Base-by-base conservation (phyloP, 2,888 invertebrate genomes). In the Andrena minutula region DNA sequence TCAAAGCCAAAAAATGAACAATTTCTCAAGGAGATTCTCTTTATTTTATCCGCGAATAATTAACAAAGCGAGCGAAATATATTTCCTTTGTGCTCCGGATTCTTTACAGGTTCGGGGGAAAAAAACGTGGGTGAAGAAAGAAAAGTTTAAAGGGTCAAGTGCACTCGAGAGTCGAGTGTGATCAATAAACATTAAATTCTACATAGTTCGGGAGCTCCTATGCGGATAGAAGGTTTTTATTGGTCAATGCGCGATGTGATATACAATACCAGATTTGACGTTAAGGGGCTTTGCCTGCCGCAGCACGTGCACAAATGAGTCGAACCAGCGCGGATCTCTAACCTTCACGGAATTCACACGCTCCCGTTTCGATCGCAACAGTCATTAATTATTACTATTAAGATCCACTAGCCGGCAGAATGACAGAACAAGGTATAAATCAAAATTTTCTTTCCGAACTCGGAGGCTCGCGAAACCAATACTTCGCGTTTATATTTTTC, bases 391-490 rank as follows among this genome's bases (percentile, higher is more conserved):
- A 51, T 51, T 60, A 12, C 23, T 26, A 26, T 26, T 26, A n/a
- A n/a, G n/a, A n/a, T n/a, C n/a, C n/a, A 61, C 68, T 41, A 23
- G 26, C 76, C 16, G 7, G 7, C 53, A 80, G 66, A 85, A 84
- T 84, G 84, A 85, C 84, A 3, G 85, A 84, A 47, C 65, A 76
- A 85, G 85, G 85, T 84, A 76, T 2, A 4, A 1, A 41, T 51
- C 6, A 58, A 23, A 41, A 53, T 1, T 74, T 47, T n/a, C 60
- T 2, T 41, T 23, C 6, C 28, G 10, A n/a, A 7, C 4, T 10
- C 20, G 12, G 23, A 6, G 12, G 56, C 41, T 65, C 10, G 10
- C n/a, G 1, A 47, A 64, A 35, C 53, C 12, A 35, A 8, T 7
- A 7, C 23, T 47, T 26, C 51, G 7, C n/a, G 26, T 66, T 53